Percentiles rank a stretch among this genome's conserved stretches.
phyloP scores from a whole-genome alignment of 2,113 vertebrate species.

The Rhipidura dahli region DNA sequence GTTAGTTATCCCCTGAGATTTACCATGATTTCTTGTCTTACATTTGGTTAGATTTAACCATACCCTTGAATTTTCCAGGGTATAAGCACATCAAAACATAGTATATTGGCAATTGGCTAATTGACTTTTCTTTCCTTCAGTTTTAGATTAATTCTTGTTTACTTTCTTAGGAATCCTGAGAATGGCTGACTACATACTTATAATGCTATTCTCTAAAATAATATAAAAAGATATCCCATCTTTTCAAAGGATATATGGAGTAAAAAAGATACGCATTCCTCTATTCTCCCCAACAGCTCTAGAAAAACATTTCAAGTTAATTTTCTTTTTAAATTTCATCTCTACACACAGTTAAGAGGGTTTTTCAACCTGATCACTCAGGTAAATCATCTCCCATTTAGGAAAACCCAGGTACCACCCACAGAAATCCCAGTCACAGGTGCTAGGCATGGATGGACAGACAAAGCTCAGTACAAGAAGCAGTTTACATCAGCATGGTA shows the following conservation, averaged over 20 bases:
- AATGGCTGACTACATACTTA: neutral
- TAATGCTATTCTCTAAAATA: neutral
- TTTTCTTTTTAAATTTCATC: neutral
- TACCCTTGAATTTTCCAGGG: neutral
- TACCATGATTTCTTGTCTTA: neutral
- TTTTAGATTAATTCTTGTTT: neutral
- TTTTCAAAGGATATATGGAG: neutral
- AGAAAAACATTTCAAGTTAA: neutral
- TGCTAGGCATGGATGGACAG: neutral
- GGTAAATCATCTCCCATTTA: neutral
- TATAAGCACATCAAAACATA: neutral
- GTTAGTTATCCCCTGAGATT: neutral
- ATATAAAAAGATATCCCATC: neutral
- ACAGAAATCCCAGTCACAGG: neutral
- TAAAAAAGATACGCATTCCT: neutral
- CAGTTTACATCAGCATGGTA: rapidly evolving
- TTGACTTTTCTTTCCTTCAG: neutral
- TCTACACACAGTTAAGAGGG: neutral
- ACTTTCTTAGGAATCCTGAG: neutral
- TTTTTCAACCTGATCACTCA: neutral
- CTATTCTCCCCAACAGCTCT: neutral
- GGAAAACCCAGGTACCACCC: neutral
- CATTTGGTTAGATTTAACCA: neutral
- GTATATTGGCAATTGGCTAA: neutral
- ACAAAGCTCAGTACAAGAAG: neutral